Evolutionary conservation across 2,113 vertebrate genomes (phyloP).

Genomic region (Blennius ocellaris): DNA sequence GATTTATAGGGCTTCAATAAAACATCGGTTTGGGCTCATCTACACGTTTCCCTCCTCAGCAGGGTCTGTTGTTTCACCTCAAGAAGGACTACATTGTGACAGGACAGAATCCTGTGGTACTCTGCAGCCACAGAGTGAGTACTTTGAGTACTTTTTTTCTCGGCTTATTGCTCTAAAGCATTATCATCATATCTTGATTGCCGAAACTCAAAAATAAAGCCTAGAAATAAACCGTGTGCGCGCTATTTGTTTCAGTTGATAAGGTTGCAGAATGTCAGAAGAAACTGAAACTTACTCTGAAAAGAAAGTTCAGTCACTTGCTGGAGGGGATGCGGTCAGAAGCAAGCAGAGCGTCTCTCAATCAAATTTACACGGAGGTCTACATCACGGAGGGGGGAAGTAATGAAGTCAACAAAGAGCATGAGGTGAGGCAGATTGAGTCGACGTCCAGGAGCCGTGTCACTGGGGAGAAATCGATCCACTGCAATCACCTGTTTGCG

Average conservation of each 20-base stretch:
- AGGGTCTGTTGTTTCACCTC: conserved; percentile 18
- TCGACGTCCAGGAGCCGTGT: conserved; percentile 12
- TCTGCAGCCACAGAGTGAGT: conserved; percentile 36
- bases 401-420: conserved; percentile 57
- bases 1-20: not conserved
- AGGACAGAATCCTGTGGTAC: not conserved
- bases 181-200: not conserved
- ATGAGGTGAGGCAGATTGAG: conserved; percentile 72
- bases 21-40: not conserved
- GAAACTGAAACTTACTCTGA: conserved; percentile 53
- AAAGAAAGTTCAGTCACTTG: conserved; percentile 55
- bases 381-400: conserved; percentile 67
- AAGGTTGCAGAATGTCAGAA: conserved; percentile 36
- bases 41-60: conserved; percentile 5
- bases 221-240: not conserved
- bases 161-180: not conserved
- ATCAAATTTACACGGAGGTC: conserved; percentile 75
- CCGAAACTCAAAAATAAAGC: not conserved
- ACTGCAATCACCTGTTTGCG: conserved; percentile 62
- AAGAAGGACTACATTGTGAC: not conserved
- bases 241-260: conserved; percentile 29
- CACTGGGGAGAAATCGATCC: conserved; percentile 59
- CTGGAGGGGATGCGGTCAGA: conserved; percentile 9
- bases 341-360: conserved; percentile 42
- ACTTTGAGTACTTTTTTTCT: not conserved